Base-by-base conservation (phyloP, 1,140 invertebrate species). In the Papilio aristodemus region DNA sequence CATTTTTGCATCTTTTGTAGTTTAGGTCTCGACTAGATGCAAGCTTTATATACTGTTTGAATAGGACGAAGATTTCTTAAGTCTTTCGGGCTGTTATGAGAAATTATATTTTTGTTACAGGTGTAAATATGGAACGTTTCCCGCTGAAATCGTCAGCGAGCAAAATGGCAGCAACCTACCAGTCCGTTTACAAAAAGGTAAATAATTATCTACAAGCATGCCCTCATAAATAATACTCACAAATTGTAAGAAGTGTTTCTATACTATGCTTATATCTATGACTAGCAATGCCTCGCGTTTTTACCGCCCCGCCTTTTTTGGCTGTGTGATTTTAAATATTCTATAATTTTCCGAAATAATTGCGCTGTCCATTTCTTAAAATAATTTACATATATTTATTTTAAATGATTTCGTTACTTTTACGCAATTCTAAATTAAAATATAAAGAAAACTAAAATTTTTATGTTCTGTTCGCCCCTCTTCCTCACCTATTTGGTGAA, bases 161-260 rank as follows among this genome's bases (percentile, higher is more conserved):
- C 39, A 91, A 90, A 77, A 85, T 86, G 81, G 76, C 73, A 38
- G 74, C 83, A 1, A 90, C 89, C 27, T 91, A 91, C 71, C 89
- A 89, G 74, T 91, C 89, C 7, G 85, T 90, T 13, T 86, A 85
- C 64, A 91, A 91, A 77, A 90, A 89, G 85, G 87, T 90, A 83
- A 37, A 62, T 11, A 50, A 58, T 8, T 14, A 25, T 9, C n/a
- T 32, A 25, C 22, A 25, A 13, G 46, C 19, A 54, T 14, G 17
- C 46, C 17, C 17, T 50, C 19, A 8, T 50, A 13, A 39, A 39
- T 2, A 13, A 13, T 39, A n/a, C n/a, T n/a, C n/a, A n/a, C n/a
- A n/a, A 4, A 39, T 39, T 39, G 11, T 39, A 39, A 3, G 27
- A 6, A 6, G 27, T 32, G 6, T 32, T 32, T 32, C 6, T 6